Base-by-base conservation (phyloP, 1,140 invertebrate genomes). In the Ceratosolen fusciceps region DNA sequence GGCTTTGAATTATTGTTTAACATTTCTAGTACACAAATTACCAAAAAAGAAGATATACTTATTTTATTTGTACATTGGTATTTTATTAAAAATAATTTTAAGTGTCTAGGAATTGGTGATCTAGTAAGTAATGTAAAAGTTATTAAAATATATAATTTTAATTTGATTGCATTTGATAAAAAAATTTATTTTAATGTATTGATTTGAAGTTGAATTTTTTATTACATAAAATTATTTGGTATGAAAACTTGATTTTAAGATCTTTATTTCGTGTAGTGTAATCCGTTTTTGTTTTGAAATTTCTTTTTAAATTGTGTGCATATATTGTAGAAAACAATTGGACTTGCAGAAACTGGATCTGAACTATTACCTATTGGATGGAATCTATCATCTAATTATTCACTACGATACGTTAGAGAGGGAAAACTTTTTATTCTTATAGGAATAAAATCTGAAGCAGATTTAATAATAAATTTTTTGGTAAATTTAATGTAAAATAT, bases 1-100 rank as follows among this genome's bases (percentile, higher is more conserved):
- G 95, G 95, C n/a, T 95, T 94, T 92, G 94, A 95, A 85, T 86
- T 95, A 73, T 88, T 95, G 43, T 93, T 93, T 81, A 92, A 91
- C 83, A 91, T 92, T 24, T 91, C 94, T 65, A 91, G 92, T 83
- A 88, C 89, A 67, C 91, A 94, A 84, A 87, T 95, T 14, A 89
- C 88, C 67, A 93, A 92, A 80, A 95, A 95, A 85, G 89, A 94
- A 79, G 95, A 96, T 88, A 87, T 95, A 56, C 85, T 95, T 47
- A 87, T 95, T 58, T 91, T 93, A 29, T 92, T 96, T 60, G 88
- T 93, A 31, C 95, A 96, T 85, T 95, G 94, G 91, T 92, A 93
- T 85, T 86, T 96, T 2, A 90, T 93, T 0, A 95, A 94, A 87
- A 92, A 92, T 86, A 93, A 93, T 49, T 95, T 95, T 81, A 92